Percentiles rank a stretch among this genome's conserved stretches.
Conservation (phyloP, 2,113 vertebrate species). For the Lepidothrix coronata region DNA sequence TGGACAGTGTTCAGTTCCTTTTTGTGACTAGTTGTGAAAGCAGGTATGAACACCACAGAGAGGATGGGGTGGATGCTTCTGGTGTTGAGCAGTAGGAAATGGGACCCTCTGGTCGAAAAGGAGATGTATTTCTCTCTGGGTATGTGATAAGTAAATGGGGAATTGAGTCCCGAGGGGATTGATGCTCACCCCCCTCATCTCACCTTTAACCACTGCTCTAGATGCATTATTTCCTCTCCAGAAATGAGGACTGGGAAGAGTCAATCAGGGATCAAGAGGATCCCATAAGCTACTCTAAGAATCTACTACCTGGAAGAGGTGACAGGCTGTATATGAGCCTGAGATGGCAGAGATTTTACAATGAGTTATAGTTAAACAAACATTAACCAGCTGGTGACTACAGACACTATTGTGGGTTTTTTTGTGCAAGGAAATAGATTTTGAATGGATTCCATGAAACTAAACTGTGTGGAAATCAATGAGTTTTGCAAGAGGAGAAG, state of each 20-base stretch:
- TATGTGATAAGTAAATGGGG: not conserved
- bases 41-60: not conserved
- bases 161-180: not conserved
- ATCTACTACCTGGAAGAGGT: not conserved
- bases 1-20: not conserved
- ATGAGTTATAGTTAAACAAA: not conserved
- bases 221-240: not conserved
- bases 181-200: not conserved
- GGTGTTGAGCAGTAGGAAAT: not conserved
- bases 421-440: not conserved
- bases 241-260: not conserved
- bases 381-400: not conserved
- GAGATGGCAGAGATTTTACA: not conserved
- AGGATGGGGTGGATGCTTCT: not conserved
- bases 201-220: not conserved
- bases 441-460: not conserved
- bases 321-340: not conserved
- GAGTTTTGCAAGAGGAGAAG: not conserved
- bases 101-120: not conserved
- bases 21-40: rapidly evolving
- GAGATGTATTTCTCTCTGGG: not conserved
- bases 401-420: not conserved
- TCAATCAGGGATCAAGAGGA: not conserved
- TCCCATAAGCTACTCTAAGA: not conserved
- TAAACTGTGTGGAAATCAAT: not conserved